phyloP scores from a whole-genome alignment of 2,113 vertebrate species.

The Oxyura jamaicensis region DNA sequence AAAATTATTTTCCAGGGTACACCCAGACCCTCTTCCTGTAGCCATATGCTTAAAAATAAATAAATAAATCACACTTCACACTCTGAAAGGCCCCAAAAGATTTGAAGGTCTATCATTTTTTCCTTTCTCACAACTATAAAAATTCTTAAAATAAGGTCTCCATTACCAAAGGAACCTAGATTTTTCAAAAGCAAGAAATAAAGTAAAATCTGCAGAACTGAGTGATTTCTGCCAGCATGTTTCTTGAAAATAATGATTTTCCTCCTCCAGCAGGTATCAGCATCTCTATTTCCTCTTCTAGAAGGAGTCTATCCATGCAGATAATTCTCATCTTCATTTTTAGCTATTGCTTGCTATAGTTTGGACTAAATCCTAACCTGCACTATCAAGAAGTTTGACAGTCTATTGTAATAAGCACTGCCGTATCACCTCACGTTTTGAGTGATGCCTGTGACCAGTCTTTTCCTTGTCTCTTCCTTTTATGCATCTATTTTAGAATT shows the following conservation, averaged over 20 bases:
- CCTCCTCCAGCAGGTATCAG: background rate
- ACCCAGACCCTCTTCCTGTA: conserved; percentile 41
- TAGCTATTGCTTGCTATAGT: background rate
- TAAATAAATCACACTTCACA: background rate
- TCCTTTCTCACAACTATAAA: conserved; percentile 26
- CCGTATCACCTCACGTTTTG: background rate
- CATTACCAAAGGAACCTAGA: background rate
- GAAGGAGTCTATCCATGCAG: background rate
- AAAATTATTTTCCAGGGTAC: conserved; percentile 58
- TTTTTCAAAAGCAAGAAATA: background rate
- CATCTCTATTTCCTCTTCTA: background rate
- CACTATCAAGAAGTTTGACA: background rate
- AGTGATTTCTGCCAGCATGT: background rate
- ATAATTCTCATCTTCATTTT: background rate
- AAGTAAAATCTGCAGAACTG: background rate
- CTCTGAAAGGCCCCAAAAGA: background rate
- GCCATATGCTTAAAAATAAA: conserved; percentile 12
- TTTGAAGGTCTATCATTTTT: conserved; percentile 48
- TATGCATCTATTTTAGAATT: background rate
- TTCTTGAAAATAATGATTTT: conserved; percentile 14
- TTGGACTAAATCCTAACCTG: background rate
- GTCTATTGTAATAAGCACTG: background rate
- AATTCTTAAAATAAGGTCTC: conserved; percentile 6
- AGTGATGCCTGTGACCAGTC: background rate
- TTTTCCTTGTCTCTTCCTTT: background rate